Conservation (phyloP, 1,140 invertebrate species). For the Cheumatopsyche charites region DNA sequence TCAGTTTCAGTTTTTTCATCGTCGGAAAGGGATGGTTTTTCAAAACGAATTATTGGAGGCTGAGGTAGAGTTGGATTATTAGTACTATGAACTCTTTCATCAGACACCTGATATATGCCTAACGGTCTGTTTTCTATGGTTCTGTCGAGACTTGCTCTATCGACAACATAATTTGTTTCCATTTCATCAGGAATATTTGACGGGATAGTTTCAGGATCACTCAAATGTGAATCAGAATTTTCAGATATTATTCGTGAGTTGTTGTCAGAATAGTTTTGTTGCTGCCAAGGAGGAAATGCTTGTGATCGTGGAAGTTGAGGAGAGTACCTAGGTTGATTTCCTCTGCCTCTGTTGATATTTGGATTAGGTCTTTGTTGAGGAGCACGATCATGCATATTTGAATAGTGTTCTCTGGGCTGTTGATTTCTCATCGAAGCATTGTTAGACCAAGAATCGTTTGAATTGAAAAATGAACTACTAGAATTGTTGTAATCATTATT, state of each 20-base stretch:
- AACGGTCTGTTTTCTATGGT: not conserved
- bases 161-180: slow-evolving; percentile 6
- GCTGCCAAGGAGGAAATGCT: slow-evolving; percentile 36
- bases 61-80: slow-evolving; percentile 56
- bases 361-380: slow-evolving; percentile 23
- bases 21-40: slow-evolving; percentile 59
- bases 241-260: not conserved
- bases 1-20: slow-evolving; percentile 70
- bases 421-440: slow-evolving; percentile 33
- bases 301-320: slow-evolving; percentile 25
- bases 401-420: slow-evolving; percentile 38
- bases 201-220: not conserved
- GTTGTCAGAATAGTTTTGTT: slow-evolving; percentile 30
- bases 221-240: not conserved
- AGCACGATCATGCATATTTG: slow-evolving; percentile 41
- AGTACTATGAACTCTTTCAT: slow-evolving; percentile 21
- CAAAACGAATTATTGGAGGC: slow-evolving; percentile 62
- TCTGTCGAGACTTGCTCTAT: not conserved
- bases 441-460: slow-evolving; percentile 53
- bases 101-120: slow-evolving; percentile 28
- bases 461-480: slow-evolving; percentile 53
- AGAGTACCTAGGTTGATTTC: slow-evolving; percentile 31
- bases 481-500: slow-evolving; percentile 50
- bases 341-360: slow-evolving; percentile 36
- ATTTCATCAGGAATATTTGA: slow-evolving; percentile 30